Evolutionary conservation across 2,797 vertebrate species (phyloP).

Genomic region (Eurystomus glaucurus): DNA sequence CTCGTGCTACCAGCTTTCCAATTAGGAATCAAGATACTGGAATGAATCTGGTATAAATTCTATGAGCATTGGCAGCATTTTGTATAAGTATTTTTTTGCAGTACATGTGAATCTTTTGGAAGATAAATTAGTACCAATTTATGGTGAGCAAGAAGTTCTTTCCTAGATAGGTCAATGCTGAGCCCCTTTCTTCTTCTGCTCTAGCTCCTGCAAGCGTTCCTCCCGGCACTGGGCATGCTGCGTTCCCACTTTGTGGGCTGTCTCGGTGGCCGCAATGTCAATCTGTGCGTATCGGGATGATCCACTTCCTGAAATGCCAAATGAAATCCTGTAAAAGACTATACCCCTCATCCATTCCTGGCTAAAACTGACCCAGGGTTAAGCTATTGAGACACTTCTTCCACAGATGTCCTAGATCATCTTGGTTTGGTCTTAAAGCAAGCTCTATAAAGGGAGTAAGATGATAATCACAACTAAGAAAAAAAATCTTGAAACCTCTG

Average conservation of each 20-base stretch:
- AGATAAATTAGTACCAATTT: neutral
- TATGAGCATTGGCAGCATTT: neutral
- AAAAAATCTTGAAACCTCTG: neutral
- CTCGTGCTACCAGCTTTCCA: constrained; percentile 63
- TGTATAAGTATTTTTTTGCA: neutral
- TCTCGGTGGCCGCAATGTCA: constrained; percentile 88
- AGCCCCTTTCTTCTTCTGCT: constrained; percentile 84
- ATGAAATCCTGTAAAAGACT: neutral
- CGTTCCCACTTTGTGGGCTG: constrained; percentile 87
- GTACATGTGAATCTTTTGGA: neutral
- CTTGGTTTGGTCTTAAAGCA: neutral
- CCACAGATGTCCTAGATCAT: neutral
- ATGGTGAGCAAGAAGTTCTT: neutral
- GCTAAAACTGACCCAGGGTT: neutral
- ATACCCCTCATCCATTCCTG: accelerated
- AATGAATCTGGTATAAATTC: constrained; percentile 74
- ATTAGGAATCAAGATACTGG: constrained; percentile 66
- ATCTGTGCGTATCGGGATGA: constrained; percentile 90
- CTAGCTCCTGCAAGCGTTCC: constrained; percentile 86
- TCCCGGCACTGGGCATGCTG: constrained; percentile 87
- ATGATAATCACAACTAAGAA: neutral
- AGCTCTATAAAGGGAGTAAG: neutral
- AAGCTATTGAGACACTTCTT: neutral
- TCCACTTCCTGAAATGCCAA: constrained; percentile 80
- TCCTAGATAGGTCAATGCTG: constrained; percentile 74